Conservation (phyloP, 2,888 invertebrate genomes). For the Azorinus chamasolen region DNA sequence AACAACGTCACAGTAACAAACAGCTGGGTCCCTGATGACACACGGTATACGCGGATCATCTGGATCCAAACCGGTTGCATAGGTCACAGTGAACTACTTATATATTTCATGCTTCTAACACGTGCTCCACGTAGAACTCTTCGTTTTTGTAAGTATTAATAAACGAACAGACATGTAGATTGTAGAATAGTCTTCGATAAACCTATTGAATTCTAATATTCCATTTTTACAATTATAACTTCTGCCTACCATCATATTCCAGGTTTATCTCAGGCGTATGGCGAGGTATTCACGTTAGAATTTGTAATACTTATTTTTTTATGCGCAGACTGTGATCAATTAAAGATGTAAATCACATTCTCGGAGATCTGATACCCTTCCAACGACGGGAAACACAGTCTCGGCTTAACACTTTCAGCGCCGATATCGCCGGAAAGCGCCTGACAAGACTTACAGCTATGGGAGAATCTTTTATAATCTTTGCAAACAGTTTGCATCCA, state of each 20-base stretch:
- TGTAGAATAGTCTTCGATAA: conserved; percentile 46
- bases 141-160: conserved; percentile 46
- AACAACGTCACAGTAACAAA: too few relatives aligned
- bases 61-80: too few relatives aligned
- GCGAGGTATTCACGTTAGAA: conserved; percentile 20
- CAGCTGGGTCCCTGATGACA: too few relatives aligned
- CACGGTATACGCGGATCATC: too few relatives aligned
- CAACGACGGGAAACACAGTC: too few relatives aligned
- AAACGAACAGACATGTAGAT: conserved; percentile 48
- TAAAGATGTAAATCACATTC: conserved; percentile 34
- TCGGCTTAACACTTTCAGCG: too few relatives aligned
- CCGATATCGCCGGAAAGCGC: too few relatives aligned
- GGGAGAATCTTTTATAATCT: too few relatives aligned
- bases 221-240: conserved; percentile 26
- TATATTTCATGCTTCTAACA: conserved; percentile 33
- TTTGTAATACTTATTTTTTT: conserved; percentile 6
- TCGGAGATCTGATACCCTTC: background rate
- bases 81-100: conserved; percentile 31
- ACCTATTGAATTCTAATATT: conserved; percentile 30
- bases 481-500: too few relatives aligned
- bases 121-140: conserved; percentile 6
- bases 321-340: conserved; percentile 30
- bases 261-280: background rate
- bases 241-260: conserved; percentile 1
- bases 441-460: too few relatives aligned